phyloP scores from a whole-genome alignment of 1,140 invertebrate species.

The Dinoponera quadriceps region DNA sequence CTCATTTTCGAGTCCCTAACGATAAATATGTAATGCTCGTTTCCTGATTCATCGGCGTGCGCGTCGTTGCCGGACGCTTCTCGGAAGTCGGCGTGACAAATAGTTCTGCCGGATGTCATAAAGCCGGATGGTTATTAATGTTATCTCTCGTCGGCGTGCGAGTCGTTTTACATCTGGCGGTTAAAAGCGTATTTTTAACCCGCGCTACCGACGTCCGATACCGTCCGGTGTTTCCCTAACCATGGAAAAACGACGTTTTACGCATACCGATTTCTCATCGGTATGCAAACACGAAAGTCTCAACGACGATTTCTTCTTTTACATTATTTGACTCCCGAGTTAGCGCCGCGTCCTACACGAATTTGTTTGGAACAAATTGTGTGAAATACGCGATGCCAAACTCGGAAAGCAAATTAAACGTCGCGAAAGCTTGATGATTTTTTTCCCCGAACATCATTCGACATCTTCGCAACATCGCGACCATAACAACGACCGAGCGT shows the following conservation, averaged over 20 bases:
- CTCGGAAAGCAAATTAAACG: no score
- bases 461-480: neutral
- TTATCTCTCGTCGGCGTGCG: neutral
- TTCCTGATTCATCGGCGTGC: conserved; percentile 52
- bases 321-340: no score
- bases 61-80: conserved; percentile 33
- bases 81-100: conserved; percentile 65
- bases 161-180: neutral
- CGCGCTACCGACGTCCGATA: no score
- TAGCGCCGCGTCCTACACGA: no score
- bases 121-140: conserved; percentile 57
- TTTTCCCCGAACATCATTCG: no score
- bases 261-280: no score
- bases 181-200: neutral
- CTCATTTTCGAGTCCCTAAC: conserved; percentile 44
- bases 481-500: neutral
- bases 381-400: no score
- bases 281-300: no score
- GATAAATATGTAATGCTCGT: conserved; percentile 61
- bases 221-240: neutral
- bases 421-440: neutral
- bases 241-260: neutral
- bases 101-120: conserved; percentile 58
- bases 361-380: no score
- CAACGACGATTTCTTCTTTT: no score